Base-by-base conservation (phyloP, 2,797 vertebrate genomes). In the Dallia pectoralis region DNA sequence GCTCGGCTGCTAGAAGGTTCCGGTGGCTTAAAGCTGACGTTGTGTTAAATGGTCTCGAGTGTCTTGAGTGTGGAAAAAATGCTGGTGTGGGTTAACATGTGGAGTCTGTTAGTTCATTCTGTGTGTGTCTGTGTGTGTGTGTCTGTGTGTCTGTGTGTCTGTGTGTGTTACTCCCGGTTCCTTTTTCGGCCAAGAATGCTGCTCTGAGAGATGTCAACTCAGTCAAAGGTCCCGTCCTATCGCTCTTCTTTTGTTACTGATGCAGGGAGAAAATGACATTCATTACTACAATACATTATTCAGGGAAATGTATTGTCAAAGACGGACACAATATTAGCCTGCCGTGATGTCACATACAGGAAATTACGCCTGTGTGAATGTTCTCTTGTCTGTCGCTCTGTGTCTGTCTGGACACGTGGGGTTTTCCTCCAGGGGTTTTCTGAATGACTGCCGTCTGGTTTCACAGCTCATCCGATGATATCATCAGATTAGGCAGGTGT, bases 401-500 rank as follows among this genome's bases (percentile, higher is more conserved):
- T 89, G 25, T 86, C 89, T 72, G 67, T 32, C 49, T 48, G 71
- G 74, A 47, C 76, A n/a, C n/a, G n/a, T n/a, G n/a, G 78, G 81
- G 83, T 78, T 73, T 59, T 47, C 62, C 86, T 85, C 81, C 65
- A 2, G 78, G 82, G 87, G 72, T 68, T 76, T 81, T 82, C 74
- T 84, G 79, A 36, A 15, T 69, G 73, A 84, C 76, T 33, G 30
- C 73, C 49, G 65, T 87, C 85, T 89, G 87, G 82, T 87, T 88
- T 56, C 83, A 78, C 80, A 83, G 81, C 74, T 82, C 76, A 51
- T 87, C 87, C 78, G 75, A 61, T 63, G 75, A 84, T 78, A 81
- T 88, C 87, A 82, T 87, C 77, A 4, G 66, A 72, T 27, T 11
- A 33, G 85, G 71, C 90, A 89, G 89, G 88, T 89, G 87, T 85